Conservation (phyloP, 2,113 vertebrate species). For the Ursus arctos region DNA sequence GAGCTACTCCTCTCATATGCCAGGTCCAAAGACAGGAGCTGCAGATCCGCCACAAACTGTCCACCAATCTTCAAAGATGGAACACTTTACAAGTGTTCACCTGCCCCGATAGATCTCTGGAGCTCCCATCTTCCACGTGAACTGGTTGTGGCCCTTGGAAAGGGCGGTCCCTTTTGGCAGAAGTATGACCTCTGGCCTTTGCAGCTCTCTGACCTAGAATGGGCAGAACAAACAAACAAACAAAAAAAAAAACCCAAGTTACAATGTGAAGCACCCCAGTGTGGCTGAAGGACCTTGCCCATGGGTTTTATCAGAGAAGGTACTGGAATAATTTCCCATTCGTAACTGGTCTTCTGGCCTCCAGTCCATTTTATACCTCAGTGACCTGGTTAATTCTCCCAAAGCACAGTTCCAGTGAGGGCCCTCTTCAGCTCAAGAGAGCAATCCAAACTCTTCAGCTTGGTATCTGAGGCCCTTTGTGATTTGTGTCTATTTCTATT, state of each 20-base stretch:
- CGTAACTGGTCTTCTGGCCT: background rate
- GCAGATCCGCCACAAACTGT: background rate
- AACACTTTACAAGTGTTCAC: background rate
- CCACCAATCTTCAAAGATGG: background rate
- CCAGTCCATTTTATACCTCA: background rate
- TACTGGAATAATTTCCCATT: slow-evolving; percentile 10
- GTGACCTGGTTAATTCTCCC: background rate
- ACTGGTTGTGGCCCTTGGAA: background rate
- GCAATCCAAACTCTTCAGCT: background rate
- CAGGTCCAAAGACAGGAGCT: background rate
- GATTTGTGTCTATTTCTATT: background rate
- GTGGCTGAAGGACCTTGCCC: background rate
- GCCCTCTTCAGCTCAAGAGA: background rate
- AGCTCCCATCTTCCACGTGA: background rate
- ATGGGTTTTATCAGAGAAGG: slow-evolving; percentile 20
- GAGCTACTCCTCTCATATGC: background rate
- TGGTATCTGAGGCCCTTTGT: background rate
- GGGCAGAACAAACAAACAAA: background rate
- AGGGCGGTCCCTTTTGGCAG: background rate
- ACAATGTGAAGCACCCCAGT: background rate
- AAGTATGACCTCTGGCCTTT: background rate
- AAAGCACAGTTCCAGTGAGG: background rate
- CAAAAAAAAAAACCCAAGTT: background rate
- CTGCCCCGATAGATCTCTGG: background rate
- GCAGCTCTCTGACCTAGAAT: background rate